A percentile compares a stretch with the other conserved stretches of the same genome.
Conservation (phyloP, 2,113 vertebrate species). For the Xenotilapia longispinis region DNA sequence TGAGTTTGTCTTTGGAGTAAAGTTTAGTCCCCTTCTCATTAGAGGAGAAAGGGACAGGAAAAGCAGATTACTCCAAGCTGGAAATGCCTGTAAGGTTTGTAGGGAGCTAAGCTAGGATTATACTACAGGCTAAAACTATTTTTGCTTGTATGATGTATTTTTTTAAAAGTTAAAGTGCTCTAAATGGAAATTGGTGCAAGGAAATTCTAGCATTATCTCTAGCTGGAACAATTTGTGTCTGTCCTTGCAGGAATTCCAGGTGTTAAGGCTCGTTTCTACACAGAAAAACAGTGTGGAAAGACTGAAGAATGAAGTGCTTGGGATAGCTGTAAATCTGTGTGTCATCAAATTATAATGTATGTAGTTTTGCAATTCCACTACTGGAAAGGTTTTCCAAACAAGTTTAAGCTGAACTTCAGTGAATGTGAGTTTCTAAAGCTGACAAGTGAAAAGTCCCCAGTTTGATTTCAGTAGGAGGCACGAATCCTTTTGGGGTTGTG, state of each 20-base stretch:
- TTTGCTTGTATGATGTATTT: background rate
- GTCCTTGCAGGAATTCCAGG: background rate
- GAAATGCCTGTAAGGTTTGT: background rate
- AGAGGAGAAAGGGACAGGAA: background rate
- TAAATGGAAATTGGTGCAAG: background rate
- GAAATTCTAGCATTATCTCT: background rate
- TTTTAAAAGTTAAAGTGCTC: background rate
- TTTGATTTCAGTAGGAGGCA: background rate
- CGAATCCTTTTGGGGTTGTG: background rate
- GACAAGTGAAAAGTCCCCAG: background rate
- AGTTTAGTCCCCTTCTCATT: background rate
- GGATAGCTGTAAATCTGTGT: background rate
- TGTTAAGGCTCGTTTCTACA: background rate
- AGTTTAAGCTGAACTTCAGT: background rate
- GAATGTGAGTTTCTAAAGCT: background rate
- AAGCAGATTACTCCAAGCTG: background rate
- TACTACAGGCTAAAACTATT: background rate
- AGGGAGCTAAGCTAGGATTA: background rate
- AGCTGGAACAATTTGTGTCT: background rate
- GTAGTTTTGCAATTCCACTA: background rate
- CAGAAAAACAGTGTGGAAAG: background rate
- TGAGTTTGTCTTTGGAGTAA: background rate
- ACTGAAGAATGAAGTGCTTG: background rate
- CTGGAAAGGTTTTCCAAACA: background rate
- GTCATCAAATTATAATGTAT: background rate